Evolutionary conservation across 2,113 vertebrate genomes (phyloP), one percentile per base, ranked within the genome.

Genomic region (Taurulus bubalis): DNA sequence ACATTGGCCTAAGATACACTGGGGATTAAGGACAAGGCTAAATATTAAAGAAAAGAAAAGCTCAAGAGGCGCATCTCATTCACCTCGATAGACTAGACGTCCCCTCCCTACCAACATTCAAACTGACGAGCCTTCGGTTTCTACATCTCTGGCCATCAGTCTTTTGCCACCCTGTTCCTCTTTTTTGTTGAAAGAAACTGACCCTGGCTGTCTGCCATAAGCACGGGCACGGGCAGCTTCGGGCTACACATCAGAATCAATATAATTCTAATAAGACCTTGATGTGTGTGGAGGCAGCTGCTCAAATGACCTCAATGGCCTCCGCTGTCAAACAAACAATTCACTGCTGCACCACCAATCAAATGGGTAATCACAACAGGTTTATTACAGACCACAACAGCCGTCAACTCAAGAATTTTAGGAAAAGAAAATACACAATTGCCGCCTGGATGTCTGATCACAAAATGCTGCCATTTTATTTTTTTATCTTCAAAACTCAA

Each of bases 231-330:
- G 45, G 74, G 14, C 66, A 64, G 62, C 75, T 55, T 45, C 2
- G 0, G 76, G 69, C 82, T 67, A 8, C 67, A 70, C 71, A 79
- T 82, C 77, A 68, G 12, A 79, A 85, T 86, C 88, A 86, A 81
- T 90, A 63, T 58, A 80, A 85, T 78, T 72, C 79, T 80, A 90
- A 91, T 85, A 80, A 84, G 90, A 72, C 63, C 64, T 71, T 72
- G 80, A 87, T 84, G 59, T 59, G 65, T 51, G 49, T 55, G 42
- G 66, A 79, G 82, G 77, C 75, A 84, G 82, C 64, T 82, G 58
- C 75, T 79, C 38, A 28, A 79, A 85, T 65, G 51, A 75, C 66
- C 81, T 53, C 82, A 84, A 87, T 85, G 73, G 84, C 55, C 72
- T 75, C 80, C 30, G 38, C 77, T 75, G 78, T 77, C 80, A n/a